A percentile compares a stretch with the other conserved stretches of the same genome.
These are phyloP conservation scores for Melinaea marsaeus DNA, from an alignment of 2,888 invertebrate genomes.

Conservation along the genomic window DNA sequence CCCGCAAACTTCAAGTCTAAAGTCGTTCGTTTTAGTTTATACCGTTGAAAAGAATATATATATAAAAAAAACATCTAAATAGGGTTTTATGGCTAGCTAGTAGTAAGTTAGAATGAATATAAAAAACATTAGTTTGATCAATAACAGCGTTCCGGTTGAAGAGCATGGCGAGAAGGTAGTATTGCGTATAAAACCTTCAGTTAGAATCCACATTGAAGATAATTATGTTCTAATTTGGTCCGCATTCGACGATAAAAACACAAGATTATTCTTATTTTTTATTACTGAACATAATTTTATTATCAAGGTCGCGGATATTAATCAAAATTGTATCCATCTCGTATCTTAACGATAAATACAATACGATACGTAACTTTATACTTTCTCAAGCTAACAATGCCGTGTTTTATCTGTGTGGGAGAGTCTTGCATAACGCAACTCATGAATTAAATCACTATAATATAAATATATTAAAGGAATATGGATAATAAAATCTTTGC, in stretches of 20 bases:
- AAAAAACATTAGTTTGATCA: background rate
- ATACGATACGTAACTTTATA: conserved; percentile 12
- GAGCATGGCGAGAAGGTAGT: background rate
- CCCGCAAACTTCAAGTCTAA: background rate
- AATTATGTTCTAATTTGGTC: background rate
- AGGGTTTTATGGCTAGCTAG: no score
- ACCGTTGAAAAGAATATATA: background rate
- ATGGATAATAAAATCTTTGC: background rate
- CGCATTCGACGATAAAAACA: no score
- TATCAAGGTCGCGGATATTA: background rate
- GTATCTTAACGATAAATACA: background rate
- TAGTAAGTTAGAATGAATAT: no score
- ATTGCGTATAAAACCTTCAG: background rate
- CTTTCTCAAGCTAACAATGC: conserved; percentile 25
- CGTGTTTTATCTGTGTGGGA: conserved; percentile 13
- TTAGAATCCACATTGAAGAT: background rate
- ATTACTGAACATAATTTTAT: background rate
- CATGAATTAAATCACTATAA: conserved; percentile 9
- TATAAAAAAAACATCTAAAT: no score
- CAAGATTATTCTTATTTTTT: no score
- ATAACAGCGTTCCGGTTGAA: background rate
- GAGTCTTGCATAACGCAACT: conserved; percentile 18
- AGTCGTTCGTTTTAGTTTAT: background rate
- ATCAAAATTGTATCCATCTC: background rate
- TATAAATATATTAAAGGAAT: background rate